phyloP scores from a whole-genome alignment of 2,888 invertebrate genomes.

The Urechis unicinctus region DNA sequence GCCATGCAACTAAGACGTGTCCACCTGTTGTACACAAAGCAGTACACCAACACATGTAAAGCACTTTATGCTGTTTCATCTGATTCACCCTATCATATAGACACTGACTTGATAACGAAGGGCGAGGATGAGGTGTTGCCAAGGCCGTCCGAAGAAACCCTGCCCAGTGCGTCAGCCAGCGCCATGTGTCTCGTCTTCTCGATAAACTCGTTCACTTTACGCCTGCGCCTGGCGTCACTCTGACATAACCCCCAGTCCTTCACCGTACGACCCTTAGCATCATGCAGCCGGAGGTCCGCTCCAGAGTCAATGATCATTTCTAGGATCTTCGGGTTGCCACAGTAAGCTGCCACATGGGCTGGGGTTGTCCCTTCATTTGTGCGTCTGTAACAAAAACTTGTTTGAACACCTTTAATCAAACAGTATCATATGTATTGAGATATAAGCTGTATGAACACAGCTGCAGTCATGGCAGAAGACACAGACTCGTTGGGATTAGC shows the following conservation, averaged over 20 bases:
- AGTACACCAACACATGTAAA: no score
- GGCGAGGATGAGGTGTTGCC: no score
- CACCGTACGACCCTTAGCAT: constrained; percentile 41
- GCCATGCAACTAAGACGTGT: no score
- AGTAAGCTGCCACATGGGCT: constrained; percentile 49
- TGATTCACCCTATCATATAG: no score
- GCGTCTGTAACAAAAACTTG: constrained; percentile 27
- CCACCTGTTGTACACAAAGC: no score
- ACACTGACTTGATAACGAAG: no score
- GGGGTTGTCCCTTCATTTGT: constrained; percentile 49
- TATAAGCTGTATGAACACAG: background rate
- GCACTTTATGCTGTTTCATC: no score
- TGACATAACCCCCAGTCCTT: constrained; percentile 40
- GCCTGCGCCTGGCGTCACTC: constrained; percentile 28
- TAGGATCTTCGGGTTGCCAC: constrained; percentile 42
- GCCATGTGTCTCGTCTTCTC: constrained; percentile 40
- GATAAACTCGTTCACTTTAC: constrained; percentile 39
- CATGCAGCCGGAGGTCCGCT: constrained; percentile 51
- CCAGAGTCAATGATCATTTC: constrained; percentile 47
- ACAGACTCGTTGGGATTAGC: constrained; percentile 52
- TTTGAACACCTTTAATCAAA: background rate
- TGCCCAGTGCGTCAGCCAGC: no score
- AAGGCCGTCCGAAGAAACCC: no score
- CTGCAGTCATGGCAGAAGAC: background rate
- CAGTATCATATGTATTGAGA: background rate